Evolutionary conservation across 2,888 invertebrate species (phyloP).

Genomic region (Epinotia nisella): DNA sequence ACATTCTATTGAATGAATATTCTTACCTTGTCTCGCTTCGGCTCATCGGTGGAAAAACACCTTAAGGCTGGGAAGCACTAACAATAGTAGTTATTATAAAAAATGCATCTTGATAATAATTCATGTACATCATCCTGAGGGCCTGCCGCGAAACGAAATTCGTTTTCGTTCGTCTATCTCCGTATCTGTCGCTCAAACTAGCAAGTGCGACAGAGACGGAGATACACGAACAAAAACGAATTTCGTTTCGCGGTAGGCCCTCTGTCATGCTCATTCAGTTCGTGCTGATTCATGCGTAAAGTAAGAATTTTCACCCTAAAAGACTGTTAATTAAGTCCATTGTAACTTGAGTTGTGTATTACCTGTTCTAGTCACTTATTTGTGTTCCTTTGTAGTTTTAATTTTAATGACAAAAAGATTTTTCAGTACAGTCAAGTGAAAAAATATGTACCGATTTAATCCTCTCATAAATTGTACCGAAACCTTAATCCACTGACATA

Average conservation of each 20-base stretch:
- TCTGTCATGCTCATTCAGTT: not conserved
- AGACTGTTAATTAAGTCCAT: constrained; percentile 76
- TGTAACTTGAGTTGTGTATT: constrained; percentile 62
- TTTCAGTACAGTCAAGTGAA: too few relatives aligned
- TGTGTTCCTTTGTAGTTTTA: constrained; percentile 32
- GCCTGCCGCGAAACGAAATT: too few relatives aligned
- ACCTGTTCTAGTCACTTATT: constrained; percentile 47
- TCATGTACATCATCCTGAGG: not conserved
- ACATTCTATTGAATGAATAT: too few relatives aligned
- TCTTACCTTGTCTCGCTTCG: not conserved
- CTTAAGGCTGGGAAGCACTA: not conserved
- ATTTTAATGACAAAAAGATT: not conserved
- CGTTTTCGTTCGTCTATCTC: too few relatives aligned
- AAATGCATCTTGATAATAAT: not conserved
- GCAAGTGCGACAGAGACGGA: too few relatives aligned
- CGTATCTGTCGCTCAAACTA: too few relatives aligned
- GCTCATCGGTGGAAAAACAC: not conserved
- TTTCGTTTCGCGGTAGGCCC: too few relatives aligned
- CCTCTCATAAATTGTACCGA: too few relatives aligned
- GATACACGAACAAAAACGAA: too few relatives aligned
- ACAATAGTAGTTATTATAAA: not conserved
- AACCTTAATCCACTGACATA: too few relatives aligned
- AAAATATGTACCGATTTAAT: too few relatives aligned
- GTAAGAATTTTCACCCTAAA: constrained; percentile 62
- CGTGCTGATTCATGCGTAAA: constrained; percentile 47